A percentile compares a stretch with the other conserved stretches of the same genome.
Conservation (phyloP, 2,113 vertebrate species). For the Heterocephalus glaber region DNA sequence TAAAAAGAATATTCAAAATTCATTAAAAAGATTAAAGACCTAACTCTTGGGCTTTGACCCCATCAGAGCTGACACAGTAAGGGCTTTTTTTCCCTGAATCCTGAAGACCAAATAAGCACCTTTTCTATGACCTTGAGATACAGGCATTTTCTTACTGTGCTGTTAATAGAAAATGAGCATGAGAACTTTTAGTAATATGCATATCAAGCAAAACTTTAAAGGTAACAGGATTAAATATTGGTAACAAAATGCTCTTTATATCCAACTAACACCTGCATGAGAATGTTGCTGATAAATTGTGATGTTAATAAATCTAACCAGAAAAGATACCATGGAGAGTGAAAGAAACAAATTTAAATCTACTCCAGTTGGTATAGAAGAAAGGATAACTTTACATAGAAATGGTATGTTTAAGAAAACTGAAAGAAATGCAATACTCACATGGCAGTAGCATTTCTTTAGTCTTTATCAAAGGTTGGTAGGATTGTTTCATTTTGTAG, state of each 20-base stretch:
- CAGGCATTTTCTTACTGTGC: slow-evolving; percentile 46
- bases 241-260: slow-evolving; percentile 1
- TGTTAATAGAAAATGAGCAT: slow-evolving; percentile 60
- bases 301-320: not conserved
- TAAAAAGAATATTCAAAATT: slow-evolving; percentile 77
- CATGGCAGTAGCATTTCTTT: not conserved
- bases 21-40: slow-evolving; percentile 70
- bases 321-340: not conserved
- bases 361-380: not conserved
- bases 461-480: not conserved
- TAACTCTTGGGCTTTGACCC: slow-evolving; percentile 67
- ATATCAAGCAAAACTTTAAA: slow-evolving; percentile 51
- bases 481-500: not conserved
- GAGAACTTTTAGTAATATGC: slow-evolving; percentile 48
- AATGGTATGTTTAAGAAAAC: not conserved
- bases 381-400: not conserved
- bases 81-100: not conserved
- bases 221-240: slow-evolving; percentile 24
- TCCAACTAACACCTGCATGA: not conserved
- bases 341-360: not conserved
- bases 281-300: not conserved
- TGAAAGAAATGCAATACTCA: not conserved
- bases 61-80: slow-evolving; percentile 60
- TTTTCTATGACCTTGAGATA: slow-evolving; percentile 72
- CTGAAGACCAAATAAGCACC: slow-evolving; percentile 53